Evolutionary conservation across 2,113 vertebrate species (phyloP).

Genomic region (Corythaeola cristata): DNA sequence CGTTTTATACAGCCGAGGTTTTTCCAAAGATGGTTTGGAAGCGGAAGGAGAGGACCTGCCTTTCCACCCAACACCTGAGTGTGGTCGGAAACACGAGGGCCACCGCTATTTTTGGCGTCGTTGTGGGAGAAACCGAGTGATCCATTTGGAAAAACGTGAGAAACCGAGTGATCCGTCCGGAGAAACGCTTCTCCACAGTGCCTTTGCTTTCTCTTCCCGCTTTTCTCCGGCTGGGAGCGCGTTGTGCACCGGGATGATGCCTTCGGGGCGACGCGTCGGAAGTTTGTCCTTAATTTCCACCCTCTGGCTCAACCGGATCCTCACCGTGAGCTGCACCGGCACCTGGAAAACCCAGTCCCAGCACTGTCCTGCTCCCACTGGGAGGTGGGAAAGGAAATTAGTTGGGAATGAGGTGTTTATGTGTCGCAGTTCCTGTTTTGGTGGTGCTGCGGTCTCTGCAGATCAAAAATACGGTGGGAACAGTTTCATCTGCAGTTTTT

Average conservation of each 20-base stretch:
- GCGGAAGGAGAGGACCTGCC: background rate
- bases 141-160: background rate
- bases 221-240: background rate
- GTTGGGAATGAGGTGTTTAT: no score
- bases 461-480: no score
- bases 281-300: background rate
- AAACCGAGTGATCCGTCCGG: background rate
- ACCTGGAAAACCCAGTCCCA: background rate
- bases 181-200: background rate
- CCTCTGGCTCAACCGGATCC: background rate
- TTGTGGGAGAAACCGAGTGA: no score
- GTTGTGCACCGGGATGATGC: background rate
- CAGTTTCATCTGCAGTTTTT: no score
- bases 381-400: no score
- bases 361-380: no score
- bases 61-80: no score
- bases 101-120: background rate
- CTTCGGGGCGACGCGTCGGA: rapidly evolving
- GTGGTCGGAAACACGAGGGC: background rate
- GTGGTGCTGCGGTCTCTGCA: no score
- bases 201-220: background rate
- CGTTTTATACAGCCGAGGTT: background rate
- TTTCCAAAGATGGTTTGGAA: rapidly evolving
- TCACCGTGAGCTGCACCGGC: background rate
- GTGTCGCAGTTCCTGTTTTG: no score